Percentiles rank a stretch among this genome's conserved stretches.
Conservation (phyloP, 2,113 vertebrate species). For the Ursus arctos region DNA sequence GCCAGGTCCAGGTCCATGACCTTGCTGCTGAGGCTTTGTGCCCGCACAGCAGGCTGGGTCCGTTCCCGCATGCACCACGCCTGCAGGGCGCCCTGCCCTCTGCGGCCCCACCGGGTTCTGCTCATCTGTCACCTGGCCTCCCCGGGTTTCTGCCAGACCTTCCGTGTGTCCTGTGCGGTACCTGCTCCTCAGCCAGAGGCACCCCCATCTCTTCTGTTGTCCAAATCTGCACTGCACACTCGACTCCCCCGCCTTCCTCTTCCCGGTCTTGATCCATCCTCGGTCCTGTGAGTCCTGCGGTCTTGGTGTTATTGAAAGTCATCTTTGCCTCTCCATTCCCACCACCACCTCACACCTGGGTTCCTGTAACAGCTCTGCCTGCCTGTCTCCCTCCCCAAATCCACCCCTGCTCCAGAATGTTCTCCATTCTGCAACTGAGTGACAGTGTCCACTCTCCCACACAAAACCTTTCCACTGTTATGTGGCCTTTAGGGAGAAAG, state of each 20-base stretch:
- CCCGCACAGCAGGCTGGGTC: fast-evolving
- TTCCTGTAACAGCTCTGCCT: background rate
- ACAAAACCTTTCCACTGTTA: fast-evolving
- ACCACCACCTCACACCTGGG: background rate
- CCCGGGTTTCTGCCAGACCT: background rate
- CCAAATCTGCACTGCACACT: fast-evolving
- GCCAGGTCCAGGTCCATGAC: fast-evolving
- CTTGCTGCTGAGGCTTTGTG: fast-evolving
- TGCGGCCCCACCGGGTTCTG: background rate
- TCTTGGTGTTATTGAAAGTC: no score
- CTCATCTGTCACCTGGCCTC: no score
- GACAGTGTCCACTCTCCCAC: fast-evolving
- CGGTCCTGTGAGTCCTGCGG: fast-evolving
- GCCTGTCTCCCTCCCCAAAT: background rate
- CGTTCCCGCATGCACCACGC: fast-evolving
- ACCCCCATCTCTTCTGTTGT: fast-evolving
- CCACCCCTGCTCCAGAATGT: fast-evolving
- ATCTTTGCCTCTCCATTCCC: background rate
- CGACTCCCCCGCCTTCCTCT: fast-evolving
- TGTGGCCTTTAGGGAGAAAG: fast-evolving
- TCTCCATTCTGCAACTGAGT: background rate
- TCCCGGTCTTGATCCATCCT: fast-evolving
- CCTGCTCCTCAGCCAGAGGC: fast-evolving
- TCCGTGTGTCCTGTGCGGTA: fast-evolving
- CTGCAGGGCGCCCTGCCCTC: fast-evolving